Conservation (phyloP, 1,140 invertebrate genomes). For the Scaptomyza graminum region DNA sequence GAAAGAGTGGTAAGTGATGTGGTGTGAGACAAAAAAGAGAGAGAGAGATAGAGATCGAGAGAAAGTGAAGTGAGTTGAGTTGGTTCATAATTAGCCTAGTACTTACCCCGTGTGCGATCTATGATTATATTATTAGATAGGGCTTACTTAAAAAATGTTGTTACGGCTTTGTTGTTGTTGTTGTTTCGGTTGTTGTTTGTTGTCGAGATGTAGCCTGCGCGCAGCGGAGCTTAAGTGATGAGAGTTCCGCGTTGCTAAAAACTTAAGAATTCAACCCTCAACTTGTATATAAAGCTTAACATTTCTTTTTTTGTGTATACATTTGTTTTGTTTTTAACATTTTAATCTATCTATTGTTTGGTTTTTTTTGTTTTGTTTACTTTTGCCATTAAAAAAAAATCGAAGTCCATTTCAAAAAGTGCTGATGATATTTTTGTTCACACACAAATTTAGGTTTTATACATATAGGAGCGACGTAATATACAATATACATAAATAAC, state of each 20-base stretch:
- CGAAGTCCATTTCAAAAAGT: slow-evolving; percentile 84
- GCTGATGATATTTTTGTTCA: slow-evolving; percentile 84
- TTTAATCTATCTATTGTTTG: slow-evolving; percentile 41
- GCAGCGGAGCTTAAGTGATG: slow-evolving; percentile 53
- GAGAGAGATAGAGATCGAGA: neutral
- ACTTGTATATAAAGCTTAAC: slow-evolving; percentile 80
- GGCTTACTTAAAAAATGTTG: slow-evolving; percentile 64
- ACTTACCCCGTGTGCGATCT: slow-evolving; percentile 67
- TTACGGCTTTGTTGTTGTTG: slow-evolving; percentile 42
- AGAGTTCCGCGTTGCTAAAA: slow-evolving; percentile 70
- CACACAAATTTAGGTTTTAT: slow-evolving; percentile 81
- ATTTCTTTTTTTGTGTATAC: slow-evolving; percentile 64
- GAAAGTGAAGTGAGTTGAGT: slow-evolving; percentile 28
- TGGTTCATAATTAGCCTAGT: slow-evolving; percentile 72
- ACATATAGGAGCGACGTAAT: slow-evolving; percentile 78
- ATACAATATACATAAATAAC: slow-evolving; percentile 61
- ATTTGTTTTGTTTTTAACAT: slow-evolving; percentile 53
- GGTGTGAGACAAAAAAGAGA: neutral
- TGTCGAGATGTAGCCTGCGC: slow-evolving; percentile 50
- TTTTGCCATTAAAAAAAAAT: slow-evolving; percentile 77
- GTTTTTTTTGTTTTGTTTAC: slow-evolving; percentile 38
- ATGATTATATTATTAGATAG: slow-evolving; percentile 58
- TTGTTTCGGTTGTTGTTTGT: slow-evolving; percentile 33
- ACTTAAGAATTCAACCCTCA: slow-evolving; percentile 81
- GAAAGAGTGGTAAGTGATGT: neutral